Evolutionary conservation across 23 tunicate species (phyloP), one percentile per base, ranked within the genome.

Genomic region (Trididemnum miniatum): DNA sequence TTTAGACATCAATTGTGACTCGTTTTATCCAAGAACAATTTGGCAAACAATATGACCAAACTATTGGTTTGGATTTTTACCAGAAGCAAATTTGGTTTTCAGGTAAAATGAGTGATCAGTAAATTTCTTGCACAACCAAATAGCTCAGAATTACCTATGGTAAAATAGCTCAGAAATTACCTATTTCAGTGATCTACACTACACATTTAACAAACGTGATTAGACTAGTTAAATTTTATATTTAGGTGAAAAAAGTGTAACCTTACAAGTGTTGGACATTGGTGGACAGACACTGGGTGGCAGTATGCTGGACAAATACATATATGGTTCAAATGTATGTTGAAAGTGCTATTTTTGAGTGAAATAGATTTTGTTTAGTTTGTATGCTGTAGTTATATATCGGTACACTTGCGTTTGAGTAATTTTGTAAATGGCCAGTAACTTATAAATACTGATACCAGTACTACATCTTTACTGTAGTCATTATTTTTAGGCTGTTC

Each of bases 281-380:
- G 97, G 97, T 32, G 97, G 97, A 18, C 97, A 92, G 73, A 92
- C 92, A 4, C 89, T 92, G 33, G 97, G 97, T 51, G 97, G 97
- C 35, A 87, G 63, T 20, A 92, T 92, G 97, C 65, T 92, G 59
- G 97, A 92, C 75, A 92, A 92, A 51, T 92, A 92, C 60, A 72
- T 92, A 71, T 92, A 82, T 80, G 97, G 97, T 28, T 89, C 97
- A n/a, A 59, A 92, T 59, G 92, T 87, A 30, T 80, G 85, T 71
- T 12, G n/a, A n/a, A n/a, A n/a, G n/a, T n/a, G n/a, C n/a, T n/a
- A 49, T 2, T 40, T 1, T 26, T 65, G 3, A 35, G 38, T 66
- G n/a, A 22, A 63, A 63, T 63, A 15, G n/a, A n/a, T n/a, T n/a
- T n/a, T n/a, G n/a, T n/a, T n/a, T n/a, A n/a, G n/a, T 50, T 24